These are phyloP conservation scores for Diadema setosum DNA, from an alignment of 35 echinoderm and acorn worm genomes.

Conservation along the genomic window DNA sequence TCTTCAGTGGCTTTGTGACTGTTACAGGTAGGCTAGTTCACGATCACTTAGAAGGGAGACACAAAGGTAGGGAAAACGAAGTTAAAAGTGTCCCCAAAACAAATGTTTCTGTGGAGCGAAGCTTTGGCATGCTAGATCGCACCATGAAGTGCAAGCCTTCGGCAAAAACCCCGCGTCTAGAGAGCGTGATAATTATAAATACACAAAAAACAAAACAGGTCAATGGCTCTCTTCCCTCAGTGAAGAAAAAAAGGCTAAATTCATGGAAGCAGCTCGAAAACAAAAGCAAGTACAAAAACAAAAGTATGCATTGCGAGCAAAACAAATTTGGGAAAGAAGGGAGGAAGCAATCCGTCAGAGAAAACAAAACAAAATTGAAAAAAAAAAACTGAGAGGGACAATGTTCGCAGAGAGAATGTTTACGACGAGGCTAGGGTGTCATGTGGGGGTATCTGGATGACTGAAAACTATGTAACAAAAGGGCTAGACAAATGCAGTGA, in stretches of 20 bases:
- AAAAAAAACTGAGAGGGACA: not conserved
- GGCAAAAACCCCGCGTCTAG: not conserved
- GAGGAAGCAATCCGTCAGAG: no score
- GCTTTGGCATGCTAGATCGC: conserved; percentile 58
- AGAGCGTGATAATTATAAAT: conserved; percentile 49
- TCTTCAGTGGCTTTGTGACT: not conserved
- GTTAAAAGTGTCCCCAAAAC: conserved; percentile 52
- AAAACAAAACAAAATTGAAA: no score
- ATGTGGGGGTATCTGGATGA: not conserved
- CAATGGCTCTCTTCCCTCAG: not conserved
- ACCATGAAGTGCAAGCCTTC: conserved; percentile 22
- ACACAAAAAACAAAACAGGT: conserved; percentile 11
- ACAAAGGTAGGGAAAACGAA: not conserved
- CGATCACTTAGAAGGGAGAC: not conserved
- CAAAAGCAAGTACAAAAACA: not conserved
- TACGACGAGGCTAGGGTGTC: not conserved
- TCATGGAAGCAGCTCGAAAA: conserved; percentile 8
- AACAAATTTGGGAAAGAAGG: no score
- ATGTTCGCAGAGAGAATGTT: not conserved
- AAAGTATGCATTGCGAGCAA: not conserved
- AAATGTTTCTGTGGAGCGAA: conserved; percentile 14
- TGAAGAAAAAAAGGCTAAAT: not conserved
- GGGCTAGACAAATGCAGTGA: not conserved
- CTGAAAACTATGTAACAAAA: not conserved
- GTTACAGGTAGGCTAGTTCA: not conserved